A percentile compares a stretch with the other conserved stretches of the same genome.
phyloP scores from a whole-genome alignment of 2,113 vertebrate genomes.

The Tylochromis polylepis region DNA sequence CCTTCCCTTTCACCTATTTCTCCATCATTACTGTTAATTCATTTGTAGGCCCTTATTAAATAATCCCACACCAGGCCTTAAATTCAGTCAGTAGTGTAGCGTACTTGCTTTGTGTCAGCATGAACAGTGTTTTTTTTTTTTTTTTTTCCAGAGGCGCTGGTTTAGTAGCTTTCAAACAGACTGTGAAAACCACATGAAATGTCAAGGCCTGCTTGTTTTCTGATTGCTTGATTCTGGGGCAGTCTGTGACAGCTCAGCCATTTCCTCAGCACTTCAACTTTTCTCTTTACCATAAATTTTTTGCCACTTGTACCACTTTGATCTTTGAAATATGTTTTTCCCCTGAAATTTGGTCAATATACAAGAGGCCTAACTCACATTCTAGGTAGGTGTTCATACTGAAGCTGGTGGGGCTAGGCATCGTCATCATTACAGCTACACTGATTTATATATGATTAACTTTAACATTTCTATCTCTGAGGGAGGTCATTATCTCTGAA shows the following conservation, averaged over 20 bases:
- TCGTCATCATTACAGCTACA: slow-evolving; percentile 15
- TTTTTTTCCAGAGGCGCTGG: not conserved
- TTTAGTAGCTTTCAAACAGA: not conserved
- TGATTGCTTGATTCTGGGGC: not conserved
- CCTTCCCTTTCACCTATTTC: not conserved
- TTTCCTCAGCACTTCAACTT: slow-evolving; percentile 1
- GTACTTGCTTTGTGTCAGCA: slow-evolving; percentile 24
- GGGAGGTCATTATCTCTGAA: slow-evolving; percentile 53
- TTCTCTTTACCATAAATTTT: not conserved
- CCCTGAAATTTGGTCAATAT: not conserved
- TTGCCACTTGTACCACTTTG: not conserved
- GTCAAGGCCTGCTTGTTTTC: slow-evolving; percentile 21
- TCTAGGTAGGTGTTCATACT: not conserved
- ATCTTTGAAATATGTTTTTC: not conserved
- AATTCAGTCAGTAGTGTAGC: slow-evolving; percentile 2
- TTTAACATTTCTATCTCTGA: slow-evolving; percentile 45
- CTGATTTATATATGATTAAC: slow-evolving; percentile 42
- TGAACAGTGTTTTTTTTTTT: not conserved
- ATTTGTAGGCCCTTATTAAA: not conserved
- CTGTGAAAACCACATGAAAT: slow-evolving; percentile 35
- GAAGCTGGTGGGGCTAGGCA: not conserved
- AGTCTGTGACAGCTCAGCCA: not conserved
- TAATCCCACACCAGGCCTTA: not conserved
- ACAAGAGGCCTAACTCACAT: not conserved
- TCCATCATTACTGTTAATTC: not conserved